Conservation (phyloP, 2,113 vertebrate species). For the Sorex fumeus region DNA sequence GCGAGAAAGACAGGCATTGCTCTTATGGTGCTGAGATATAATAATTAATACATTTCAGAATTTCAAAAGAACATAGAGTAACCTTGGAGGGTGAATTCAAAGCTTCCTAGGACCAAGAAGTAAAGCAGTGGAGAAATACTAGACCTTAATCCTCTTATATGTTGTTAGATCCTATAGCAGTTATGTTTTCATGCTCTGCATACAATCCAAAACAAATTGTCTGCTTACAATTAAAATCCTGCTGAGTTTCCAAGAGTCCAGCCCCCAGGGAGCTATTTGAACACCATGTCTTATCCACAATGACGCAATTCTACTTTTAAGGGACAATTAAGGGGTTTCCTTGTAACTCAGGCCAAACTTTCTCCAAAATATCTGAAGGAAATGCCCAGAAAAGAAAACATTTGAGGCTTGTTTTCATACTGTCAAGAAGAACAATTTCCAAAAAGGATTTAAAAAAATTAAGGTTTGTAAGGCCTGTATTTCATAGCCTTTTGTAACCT, state of each 20-base stretch:
- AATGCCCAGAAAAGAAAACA: conserved; percentile 84
- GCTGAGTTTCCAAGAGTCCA: conserved; percentile 85
- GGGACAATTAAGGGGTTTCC: conserved; percentile 88
- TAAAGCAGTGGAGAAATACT: conserved; percentile 51
- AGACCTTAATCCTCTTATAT: conserved; percentile 79
- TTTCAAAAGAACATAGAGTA: conserved; percentile 58
- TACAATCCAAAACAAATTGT: conserved; percentile 88
- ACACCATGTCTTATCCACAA: conserved; percentile 86
- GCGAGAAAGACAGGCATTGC: not conserved
- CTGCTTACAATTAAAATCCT: conserved; percentile 88
- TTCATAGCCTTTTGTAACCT: conserved; percentile 61
- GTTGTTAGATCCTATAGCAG: conserved; percentile 78
- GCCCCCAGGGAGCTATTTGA: conserved; percentile 83
- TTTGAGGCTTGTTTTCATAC: conserved; percentile 79
- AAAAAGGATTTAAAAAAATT: conserved; percentile 59
- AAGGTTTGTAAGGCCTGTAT: conserved; percentile 67
- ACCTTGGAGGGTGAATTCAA: conserved; percentile 43
- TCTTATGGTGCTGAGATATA: not conserved
- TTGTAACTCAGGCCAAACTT: conserved; percentile 86
- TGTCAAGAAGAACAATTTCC: conserved; percentile 82
- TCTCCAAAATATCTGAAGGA: conserved; percentile 85
- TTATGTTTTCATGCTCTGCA: conserved; percentile 83
- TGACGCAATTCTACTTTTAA: conserved; percentile 87
- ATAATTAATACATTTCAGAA: conserved; percentile 45
- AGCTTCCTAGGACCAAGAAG: conserved; percentile 23